A percentile compares a stretch with the other conserved stretches of the same genome.
Evolutionary conservation across 2,113 vertebrate species (phyloP).

Genomic region (Burhinus oedicnemus): DNA sequence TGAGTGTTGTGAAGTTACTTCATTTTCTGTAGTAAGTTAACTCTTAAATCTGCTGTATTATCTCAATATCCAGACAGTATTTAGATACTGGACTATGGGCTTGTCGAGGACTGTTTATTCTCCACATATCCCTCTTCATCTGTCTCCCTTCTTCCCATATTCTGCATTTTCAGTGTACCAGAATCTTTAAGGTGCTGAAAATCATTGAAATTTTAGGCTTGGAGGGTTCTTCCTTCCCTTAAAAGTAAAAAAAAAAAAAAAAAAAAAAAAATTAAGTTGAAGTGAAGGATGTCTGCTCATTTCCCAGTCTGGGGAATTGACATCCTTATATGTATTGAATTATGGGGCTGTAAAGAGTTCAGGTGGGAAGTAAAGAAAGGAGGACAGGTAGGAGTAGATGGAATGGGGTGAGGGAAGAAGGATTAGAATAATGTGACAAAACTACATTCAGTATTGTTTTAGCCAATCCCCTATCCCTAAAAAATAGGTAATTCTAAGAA

Average conservation of each 20-base stretch:
- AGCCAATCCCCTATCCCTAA: neutral
- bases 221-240: neutral
- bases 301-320: neutral
- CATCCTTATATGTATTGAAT: neutral
- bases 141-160: neutral
- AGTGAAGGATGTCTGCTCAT: neutral
- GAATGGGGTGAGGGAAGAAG: neutral
- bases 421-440: neutral
- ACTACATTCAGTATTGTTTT: neutral
- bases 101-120: neutral
- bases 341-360: neutral
- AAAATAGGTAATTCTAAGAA: neutral
- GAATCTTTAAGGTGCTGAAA: neutral
- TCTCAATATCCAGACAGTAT: neutral
- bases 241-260: neutral
- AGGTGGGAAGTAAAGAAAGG: neutral
- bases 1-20: neutral
- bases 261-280: neutral
- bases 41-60: neutral
- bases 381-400: neutral
- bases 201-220: neutral
- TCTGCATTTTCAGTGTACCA: accelerated
- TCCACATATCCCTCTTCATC: neutral
- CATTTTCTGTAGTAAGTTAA: neutral
- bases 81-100: neutral